Percentiles rank a stretch among this genome's conserved stretches.
Evolutionary conservation across 2,888 invertebrate species (phyloP).

Genomic region (Chloroclystis v-ata): DNA sequence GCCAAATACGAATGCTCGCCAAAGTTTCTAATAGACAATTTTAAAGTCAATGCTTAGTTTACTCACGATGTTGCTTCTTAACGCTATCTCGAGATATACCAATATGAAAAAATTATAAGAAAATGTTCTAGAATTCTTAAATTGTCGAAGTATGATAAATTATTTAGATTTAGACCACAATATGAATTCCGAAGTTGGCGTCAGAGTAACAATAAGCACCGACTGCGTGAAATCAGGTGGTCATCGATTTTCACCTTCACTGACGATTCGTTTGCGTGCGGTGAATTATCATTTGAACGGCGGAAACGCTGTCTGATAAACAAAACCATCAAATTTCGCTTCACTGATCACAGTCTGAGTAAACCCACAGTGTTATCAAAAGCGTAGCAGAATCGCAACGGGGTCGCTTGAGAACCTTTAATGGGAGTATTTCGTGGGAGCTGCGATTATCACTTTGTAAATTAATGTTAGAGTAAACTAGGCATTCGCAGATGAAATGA

Average conservation of each 20-base stretch:
- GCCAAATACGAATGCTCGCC: constrained; percentile 54
- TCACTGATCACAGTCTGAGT: constrained; percentile 39
- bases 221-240: constrained; percentile 55
- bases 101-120: background rate
- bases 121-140: too few relatives aligned
- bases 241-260: constrained; percentile 67
- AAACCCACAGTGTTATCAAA: constrained; percentile 22
- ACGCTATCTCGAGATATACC: background rate
- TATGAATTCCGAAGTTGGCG: background rate
- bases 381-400: constrained; percentile 19
- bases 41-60: constrained; percentile 42
- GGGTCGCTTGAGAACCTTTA: constrained; percentile 22
- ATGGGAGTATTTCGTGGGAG: constrained; percentile 26
- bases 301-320: constrained; percentile 38
- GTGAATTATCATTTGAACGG: constrained; percentile 48
- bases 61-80: constrained; percentile 8
- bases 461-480: constrained; percentile 28
- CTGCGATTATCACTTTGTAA: constrained; percentile 18
- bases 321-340: constrained; percentile 39
- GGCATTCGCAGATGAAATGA: constrained; percentile 56
- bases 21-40: constrained; percentile 55
- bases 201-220: constrained; percentile 34
- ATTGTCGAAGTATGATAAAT: too few relatives aligned
- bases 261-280: constrained; percentile 53
- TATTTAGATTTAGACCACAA: background rate